Percentiles rank a stretch among this genome's conserved stretches.
Evolutionary conservation across 64 coral and sea anemone genomes (phyloP).

Genomic region (Hydrozoanthus tunicans): DNA sequence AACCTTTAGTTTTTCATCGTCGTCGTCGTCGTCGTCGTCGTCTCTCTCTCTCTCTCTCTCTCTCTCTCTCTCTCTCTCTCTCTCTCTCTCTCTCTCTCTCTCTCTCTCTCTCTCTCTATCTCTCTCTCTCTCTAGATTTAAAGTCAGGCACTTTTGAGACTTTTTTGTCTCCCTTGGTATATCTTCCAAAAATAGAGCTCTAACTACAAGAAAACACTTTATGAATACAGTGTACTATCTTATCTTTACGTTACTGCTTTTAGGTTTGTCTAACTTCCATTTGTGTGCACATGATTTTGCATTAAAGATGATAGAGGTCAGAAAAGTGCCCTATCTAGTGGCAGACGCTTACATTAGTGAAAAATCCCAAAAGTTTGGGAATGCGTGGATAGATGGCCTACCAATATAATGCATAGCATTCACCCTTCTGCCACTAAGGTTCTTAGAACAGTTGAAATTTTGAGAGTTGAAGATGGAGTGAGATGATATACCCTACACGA

Average conservation of each 20-base stretch:
- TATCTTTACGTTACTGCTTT: neutral
- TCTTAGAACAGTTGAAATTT: constrained; percentile 16
- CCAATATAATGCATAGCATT: constrained; percentile 46
- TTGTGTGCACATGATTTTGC: constrained; percentile 1
- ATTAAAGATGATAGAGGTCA: constrained; percentile 21
- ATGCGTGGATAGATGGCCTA: constrained; percentile 28
- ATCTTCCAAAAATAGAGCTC: neutral
- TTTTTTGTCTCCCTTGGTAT: constrained; percentile 4
- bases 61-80: constrained; percentile 4
- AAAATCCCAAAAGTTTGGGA: constrained; percentile 5
- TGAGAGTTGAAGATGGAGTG: constrained; percentile 33
- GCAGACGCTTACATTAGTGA: neutral
- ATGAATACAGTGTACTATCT: neutral
- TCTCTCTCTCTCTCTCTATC: neutral
- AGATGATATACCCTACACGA: constrained; percentile 4
- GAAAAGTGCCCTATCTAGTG: constrained; percentile 25
- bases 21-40: too few species aligned
- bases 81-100: neutral
- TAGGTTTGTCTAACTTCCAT: neutral
- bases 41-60: neutral
- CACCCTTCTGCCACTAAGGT: constrained; percentile 30
- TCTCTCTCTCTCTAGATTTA: constrained; percentile 20
- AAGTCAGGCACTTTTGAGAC: constrained; percentile 40
- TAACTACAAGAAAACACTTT: neutral
- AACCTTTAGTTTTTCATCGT: too few species aligned